Conservation (phyloP, 2,113 vertebrate species). For the Pithys albifrons region DNA sequence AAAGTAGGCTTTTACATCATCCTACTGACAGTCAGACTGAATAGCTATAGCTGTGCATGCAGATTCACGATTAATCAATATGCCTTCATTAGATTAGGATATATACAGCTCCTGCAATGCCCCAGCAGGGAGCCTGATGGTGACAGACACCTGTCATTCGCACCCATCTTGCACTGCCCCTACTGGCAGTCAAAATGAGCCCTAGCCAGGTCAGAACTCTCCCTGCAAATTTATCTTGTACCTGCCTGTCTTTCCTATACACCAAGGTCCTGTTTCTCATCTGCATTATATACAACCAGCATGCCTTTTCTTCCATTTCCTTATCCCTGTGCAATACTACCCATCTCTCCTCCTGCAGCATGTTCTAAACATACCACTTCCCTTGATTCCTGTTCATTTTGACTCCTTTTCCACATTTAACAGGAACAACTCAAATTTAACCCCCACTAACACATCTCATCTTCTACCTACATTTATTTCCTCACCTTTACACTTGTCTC, state of each 20-base stretch:
- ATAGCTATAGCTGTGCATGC: conserved; percentile 11
- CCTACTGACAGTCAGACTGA: conserved; percentile 66
- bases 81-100: not conserved
- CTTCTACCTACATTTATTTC: not conserved
- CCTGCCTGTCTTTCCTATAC: not conserved
- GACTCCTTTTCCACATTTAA: not conserved
- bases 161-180: not conserved
- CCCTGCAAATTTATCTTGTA: not conserved
- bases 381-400: not conserved
- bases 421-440: not conserved
- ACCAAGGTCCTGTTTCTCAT: not conserved
- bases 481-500: not conserved
- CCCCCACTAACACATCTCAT: not conserved
- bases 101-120: not conserved
- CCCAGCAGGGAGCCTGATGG: not conserved
- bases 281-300: not conserved
- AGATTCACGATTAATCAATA: conserved; percentile 73
- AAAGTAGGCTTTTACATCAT: conserved; percentile 49
- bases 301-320: not conserved
- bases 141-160: not conserved
- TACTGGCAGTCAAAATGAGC: accelerated
- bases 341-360: not conserved
- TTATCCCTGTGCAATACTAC: accelerated
- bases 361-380: not conserved
- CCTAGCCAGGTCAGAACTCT: not conserved